A percentile compares a stretch with the other conserved stretches of the same genome.
phyloP scores from a whole-genome alignment of 2,888 invertebrate species.

The Hesperia comma region DNA sequence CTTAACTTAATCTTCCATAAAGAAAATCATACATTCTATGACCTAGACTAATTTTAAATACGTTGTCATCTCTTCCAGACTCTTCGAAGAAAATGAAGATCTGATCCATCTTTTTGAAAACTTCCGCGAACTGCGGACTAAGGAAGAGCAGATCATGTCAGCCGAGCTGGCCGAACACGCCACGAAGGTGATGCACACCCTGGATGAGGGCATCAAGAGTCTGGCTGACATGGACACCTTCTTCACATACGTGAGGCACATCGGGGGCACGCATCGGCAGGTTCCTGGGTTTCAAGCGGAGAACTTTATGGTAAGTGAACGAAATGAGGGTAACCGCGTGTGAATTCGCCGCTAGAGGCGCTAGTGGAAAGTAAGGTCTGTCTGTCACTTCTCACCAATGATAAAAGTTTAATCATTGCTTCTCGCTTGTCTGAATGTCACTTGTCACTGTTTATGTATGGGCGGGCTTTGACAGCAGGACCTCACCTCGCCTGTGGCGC shows the following conservation, averaged over 20 bases:
- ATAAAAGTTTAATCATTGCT: no score
- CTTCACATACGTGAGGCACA: slow-evolving; percentile 90
- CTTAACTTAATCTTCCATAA: no score
- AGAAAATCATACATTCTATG: no score
- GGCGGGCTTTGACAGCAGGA: no score
- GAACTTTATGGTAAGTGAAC: slow-evolving; percentile 94
- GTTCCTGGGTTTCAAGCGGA: slow-evolving; percentile 93
- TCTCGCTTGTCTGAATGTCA: no score
- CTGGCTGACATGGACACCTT: slow-evolving; percentile 92
- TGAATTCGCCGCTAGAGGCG: no score
- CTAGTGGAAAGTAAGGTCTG: no score
- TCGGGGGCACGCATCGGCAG: slow-evolving; percentile 91
- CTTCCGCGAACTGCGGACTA: slow-evolving; percentile 89
- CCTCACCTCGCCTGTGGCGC: no score
- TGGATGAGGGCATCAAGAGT: slow-evolving; percentile 94
- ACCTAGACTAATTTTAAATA: slow-evolving; percentile 1
- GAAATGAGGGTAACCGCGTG: no score
- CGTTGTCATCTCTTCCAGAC: slow-evolving; percentile 76
- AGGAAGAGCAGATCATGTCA: slow-evolving; percentile 90
- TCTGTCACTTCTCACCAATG: no score
- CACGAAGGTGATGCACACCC: slow-evolving; percentile 92
- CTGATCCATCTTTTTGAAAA: slow-evolving; percentile 90
- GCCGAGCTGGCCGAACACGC: slow-evolving; percentile 94
- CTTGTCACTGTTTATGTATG: no score
- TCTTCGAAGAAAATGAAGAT: slow-evolving; percentile 93